Evolutionary conservation across 2,797 vertebrate genomes (phyloP).

Genomic region (Parauchenoglanis ngamensis): DNA sequence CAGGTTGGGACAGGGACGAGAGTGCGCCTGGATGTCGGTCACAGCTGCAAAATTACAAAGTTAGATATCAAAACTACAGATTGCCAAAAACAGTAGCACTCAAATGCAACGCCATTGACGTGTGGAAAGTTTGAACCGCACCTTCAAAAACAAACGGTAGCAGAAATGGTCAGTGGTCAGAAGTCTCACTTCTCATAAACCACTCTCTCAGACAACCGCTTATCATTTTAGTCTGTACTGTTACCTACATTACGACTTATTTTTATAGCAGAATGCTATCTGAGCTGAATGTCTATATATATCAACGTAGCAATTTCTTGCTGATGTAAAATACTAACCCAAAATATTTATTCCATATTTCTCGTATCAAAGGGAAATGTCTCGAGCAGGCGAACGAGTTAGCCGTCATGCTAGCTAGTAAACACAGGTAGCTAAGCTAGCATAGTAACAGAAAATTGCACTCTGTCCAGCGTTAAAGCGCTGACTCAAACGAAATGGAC

Average conservation of each 20-base stretch:
- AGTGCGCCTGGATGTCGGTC: slow-evolving; percentile 60
- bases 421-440: slow-evolving; percentile 41
- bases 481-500: slow-evolving; percentile 46
- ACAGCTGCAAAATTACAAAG: slow-evolving; percentile 63
- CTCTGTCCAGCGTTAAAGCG: slow-evolving; percentile 10
- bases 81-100: background rate
- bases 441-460: slow-evolving; percentile 34
- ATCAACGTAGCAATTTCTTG: too few relatives aligned
- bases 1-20: slow-evolving; percentile 61
- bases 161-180: too few relatives aligned
- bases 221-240: background rate
- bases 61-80: background rate
- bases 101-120: too few relatives aligned
- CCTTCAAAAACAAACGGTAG: background rate
- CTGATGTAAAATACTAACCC: background rate
- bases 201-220: background rate
- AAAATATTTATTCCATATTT: background rate
- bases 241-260: background rate
- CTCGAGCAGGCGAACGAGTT: background rate
- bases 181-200: too few relatives aligned
- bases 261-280: background rate
- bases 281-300: background rate
- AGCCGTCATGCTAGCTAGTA: slow-evolving; percentile 37
- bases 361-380: background rate
- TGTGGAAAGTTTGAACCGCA: background rate